Base-by-base conservation (phyloP, 2,888 invertebrate genomes). In the Petrolisthes manimaculis region DNA sequence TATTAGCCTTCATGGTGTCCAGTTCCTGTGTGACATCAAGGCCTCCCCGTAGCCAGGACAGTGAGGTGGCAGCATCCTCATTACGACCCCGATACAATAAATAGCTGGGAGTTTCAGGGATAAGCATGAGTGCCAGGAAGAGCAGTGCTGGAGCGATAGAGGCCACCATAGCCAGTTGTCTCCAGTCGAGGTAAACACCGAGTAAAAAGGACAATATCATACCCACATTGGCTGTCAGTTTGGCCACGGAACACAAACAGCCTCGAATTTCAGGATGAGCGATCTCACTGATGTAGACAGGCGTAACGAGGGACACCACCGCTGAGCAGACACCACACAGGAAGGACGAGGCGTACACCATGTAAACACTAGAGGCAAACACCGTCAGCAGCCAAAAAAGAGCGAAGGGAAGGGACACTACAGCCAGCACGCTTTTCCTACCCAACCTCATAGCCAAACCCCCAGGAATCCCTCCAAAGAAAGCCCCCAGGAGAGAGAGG, bases 241-340 rank as follows among this genome's bases (percentile, higher is more conserved):
- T 98, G 91, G 97, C 94, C 88, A 97, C 95, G 4, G 97, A 96
- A 92, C 97, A 97, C 86, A 98, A 94, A 91, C 96, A 96, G 53
- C 97, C 98, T 51, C 98, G 95, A 91, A 97, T 96, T 90, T 96
- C 96, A 1, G 97, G 96, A 37, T 97, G 96, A 51, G 97, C 96
- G 92, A 97, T 97, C 94, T 98, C 98, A 92, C 97, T 97, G 92
- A 98, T 96, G 94, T 97, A 98, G 24, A 97, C 96, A 95, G 91
- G 91, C 89, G 96, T 96, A 67, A 96, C 94, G 93, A 96, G 95
- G n/a, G 96, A 95, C 69, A 96, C 95, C 92, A 97, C 95, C 18
- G 96, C 96, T 92, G 96, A 95, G 93, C 96, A 96, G 92, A 96
- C 95, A 0, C 97, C 98, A 79, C 96, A 97, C 89, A 97, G 93